Evolutionary conservation across 2,113 vertebrate genomes (phyloP).

Genomic region (Mastomys natalensis): DNA sequence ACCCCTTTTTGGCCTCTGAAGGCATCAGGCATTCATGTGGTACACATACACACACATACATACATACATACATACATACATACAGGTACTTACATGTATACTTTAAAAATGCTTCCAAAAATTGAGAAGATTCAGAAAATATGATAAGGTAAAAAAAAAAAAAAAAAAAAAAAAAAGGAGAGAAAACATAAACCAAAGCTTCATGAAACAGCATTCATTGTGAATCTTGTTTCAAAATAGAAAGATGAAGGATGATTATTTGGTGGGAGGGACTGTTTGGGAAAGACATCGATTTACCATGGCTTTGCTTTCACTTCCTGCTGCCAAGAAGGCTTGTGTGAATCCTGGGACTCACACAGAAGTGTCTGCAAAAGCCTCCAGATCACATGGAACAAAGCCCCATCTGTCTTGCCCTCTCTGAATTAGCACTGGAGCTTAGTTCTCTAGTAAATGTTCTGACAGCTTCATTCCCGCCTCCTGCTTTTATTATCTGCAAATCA

Average conservation of each 20-base stretch:
- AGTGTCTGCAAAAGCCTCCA: constrained; percentile 58
- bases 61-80: too few relatives aligned
- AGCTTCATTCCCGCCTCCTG: neutral
- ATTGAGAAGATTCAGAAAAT: neutral
- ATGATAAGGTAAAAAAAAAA: neutral
- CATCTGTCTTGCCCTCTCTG: constrained; percentile 60
- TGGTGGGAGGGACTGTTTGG: constrained; percentile 60
- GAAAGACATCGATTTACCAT: constrained; percentile 39
- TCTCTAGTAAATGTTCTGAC: constrained; percentile 56
- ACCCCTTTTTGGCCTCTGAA: neutral
- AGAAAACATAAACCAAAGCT: neutral
- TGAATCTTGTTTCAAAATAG: constrained; percentile 58
- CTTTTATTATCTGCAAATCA: constrained; percentile 52
- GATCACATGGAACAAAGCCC: constrained; percentile 25
- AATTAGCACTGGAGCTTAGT: constrained; percentile 53
- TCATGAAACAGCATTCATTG: neutral
- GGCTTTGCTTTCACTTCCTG: constrained; percentile 66
- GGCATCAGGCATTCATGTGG: neutral
- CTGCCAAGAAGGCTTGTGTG: constrained; percentile 32
- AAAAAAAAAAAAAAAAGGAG: neutral
- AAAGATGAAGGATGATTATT: neutral
- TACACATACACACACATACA: too few relatives aligned
- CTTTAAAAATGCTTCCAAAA: neutral
- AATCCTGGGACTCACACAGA: constrained; percentile 52
- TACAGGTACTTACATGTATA: neutral